Conservation (phyloP, 2,113 vertebrate genomes). For the Dasyurus viverrinus region DNA sequence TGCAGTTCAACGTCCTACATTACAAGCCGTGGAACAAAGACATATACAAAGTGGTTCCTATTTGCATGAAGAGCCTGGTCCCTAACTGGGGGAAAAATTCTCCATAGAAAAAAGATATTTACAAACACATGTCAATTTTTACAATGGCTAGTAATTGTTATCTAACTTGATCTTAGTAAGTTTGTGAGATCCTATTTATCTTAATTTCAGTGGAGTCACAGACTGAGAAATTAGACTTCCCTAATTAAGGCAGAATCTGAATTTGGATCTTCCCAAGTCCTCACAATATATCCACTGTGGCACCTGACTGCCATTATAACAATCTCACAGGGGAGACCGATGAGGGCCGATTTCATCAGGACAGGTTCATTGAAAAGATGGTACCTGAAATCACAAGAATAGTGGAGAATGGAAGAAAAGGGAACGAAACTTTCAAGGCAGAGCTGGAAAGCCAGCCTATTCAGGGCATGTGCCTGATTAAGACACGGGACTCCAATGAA, state of each 20-base stretch:
- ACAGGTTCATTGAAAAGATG: not conserved
- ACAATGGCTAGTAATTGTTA: not conserved
- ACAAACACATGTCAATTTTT: not conserved
- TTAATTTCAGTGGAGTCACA: not conserved
- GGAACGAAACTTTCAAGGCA: not conserved
- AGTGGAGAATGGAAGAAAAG: not conserved
- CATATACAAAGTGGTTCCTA: not conserved
- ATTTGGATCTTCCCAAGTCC: not conserved
- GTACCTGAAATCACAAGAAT: not conserved
- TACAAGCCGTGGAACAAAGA: not conserved
- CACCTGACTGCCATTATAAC: not conserved
- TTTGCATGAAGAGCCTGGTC: not conserved
- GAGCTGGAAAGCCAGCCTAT: not conserved
- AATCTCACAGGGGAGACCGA: not conserved
- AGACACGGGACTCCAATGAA: not conserved
- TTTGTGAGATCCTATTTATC: not conserved
- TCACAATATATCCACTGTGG: not conserved
- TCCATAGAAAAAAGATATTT: not conserved
- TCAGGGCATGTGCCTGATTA: not conserved
- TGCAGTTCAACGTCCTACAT: not conserved
- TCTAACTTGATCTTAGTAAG: not conserved
- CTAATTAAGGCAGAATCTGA: not conserved
- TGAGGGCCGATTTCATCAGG: not conserved
- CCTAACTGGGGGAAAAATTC: not conserved
- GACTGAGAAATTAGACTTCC: not conserved